Percentiles rank a stretch among this genome's conserved stretches.
Conservation (phyloP, 2,113 vertebrate species). For the Cichladusa arquata region DNA sequence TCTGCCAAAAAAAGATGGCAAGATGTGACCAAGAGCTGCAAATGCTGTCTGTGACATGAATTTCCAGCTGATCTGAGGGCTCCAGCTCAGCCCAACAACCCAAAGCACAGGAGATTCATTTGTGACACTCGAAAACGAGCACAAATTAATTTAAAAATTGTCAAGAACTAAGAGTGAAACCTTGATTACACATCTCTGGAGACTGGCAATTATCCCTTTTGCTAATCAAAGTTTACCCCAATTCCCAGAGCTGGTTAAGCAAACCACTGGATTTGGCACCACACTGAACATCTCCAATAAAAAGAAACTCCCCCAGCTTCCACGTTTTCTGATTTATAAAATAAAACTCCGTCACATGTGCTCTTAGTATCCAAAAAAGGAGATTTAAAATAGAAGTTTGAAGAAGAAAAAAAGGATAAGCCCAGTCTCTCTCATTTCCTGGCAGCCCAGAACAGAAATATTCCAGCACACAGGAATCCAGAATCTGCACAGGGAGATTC, state of each 20-base stretch:
- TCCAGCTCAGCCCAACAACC: background rate
- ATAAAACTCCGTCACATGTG: background rate
- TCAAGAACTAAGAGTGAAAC: background rate
- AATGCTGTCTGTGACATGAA: fast-evolving
- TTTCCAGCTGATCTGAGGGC: background rate
- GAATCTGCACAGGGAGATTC: background rate
- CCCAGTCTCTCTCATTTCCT: background rate
- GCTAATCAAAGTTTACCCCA: background rate
- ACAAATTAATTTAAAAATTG: background rate
- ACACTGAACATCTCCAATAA: background rate
- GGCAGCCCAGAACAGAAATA: background rate
- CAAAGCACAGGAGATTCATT: background rate
- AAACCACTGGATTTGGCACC: background rate
- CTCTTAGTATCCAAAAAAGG: background rate
- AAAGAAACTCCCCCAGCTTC: background rate
- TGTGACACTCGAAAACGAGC: background rate
- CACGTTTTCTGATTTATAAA: background rate
- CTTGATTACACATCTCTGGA: background rate
- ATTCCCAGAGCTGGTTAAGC: background rate
- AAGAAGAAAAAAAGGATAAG: background rate
- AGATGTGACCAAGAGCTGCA: background rate
- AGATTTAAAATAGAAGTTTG: background rate
- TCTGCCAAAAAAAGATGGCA: background rate
- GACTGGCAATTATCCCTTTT: background rate
- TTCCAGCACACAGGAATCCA: background rate